Evolutionary conservation across 92 coral and sea anemone genomes (phyloP).

Genomic region (Virgularia gustaviana): DNA sequence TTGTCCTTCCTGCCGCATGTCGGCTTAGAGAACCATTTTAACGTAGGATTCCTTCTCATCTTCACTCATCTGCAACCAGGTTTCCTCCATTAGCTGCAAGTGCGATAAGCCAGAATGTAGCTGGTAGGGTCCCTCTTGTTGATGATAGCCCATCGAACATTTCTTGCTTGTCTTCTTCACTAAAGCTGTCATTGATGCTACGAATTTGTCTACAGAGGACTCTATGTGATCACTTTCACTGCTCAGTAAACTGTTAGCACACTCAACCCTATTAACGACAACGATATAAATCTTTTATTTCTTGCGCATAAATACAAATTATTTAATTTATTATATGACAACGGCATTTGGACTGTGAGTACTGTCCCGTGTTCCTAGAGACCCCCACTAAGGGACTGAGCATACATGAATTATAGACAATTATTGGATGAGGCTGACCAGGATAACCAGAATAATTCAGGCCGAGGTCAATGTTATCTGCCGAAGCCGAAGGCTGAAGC

Average conservation of each 20-base stretch:
- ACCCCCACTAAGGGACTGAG: too few species aligned
- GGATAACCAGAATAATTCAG: too few species aligned
- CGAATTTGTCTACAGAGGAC: conserved; percentile 17
- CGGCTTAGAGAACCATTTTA: conserved; percentile 27
- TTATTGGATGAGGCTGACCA: too few species aligned
- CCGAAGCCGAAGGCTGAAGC: too few species aligned
- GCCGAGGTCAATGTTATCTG: too few species aligned
- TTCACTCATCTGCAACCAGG: conserved; percentile 15
- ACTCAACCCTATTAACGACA: conserved; percentile 25
- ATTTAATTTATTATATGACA: too few species aligned
- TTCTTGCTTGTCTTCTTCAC: conserved; percentile 31
- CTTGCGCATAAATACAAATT: too few species aligned
- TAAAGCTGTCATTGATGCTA: conserved; percentile 21
- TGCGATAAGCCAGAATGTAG: conserved; percentile 19
- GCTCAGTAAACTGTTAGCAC: conserved; percentile 32
- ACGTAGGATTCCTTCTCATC: conserved; percentile 26
- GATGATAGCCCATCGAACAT: conserved; percentile 29
- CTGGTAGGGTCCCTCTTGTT: conserved; percentile 38
- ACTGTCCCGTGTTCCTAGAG: too few species aligned
- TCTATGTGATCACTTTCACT: conserved; percentile 27
- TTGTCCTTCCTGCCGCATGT: conserved; percentile 23
- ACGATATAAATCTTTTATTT: too few species aligned
- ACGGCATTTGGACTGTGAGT: too few species aligned
- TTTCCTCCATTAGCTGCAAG: conserved; percentile 26
- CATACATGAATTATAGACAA: too few species aligned